phyloP scores from a whole-genome alignment of 1,140 invertebrate genomes.

The Trypoxylus dichotomus region DNA sequence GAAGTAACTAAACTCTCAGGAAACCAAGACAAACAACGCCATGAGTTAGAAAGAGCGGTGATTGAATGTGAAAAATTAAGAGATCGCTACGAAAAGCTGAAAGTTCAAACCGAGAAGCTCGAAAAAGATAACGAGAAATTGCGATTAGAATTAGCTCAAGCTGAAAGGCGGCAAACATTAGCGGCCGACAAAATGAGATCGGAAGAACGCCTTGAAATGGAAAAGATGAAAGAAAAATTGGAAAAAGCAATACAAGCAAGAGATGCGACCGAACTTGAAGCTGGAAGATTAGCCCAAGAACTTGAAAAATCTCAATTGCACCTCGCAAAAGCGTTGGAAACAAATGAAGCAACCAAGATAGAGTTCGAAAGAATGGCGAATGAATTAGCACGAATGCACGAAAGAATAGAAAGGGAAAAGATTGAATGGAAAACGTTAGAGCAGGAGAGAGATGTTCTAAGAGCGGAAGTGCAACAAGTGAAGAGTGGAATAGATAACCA shows the following conservation, averaged over 20 bases:
- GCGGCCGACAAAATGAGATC: conserved; percentile 64
- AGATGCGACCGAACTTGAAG: conserved; percentile 81
- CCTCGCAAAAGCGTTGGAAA: conserved; percentile 78
- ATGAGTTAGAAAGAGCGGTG: conserved; percentile 75
- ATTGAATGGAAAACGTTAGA: conserved; percentile 66
- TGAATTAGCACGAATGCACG: conserved; percentile 77
- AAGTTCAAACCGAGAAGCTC: conserved; percentile 66
- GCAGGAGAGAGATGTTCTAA: conserved; percentile 70
- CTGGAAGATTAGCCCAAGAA: conserved; percentile 81
- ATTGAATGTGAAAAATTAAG: conserved; percentile 85
- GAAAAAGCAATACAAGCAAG: conserved; percentile 80
- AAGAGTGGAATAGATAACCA: conserved; percentile 69
- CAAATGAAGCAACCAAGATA: conserved; percentile 74
- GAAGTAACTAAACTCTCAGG: conserved; percentile 74
- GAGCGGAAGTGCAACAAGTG: conserved; percentile 68
- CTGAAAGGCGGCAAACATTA: conserved; percentile 65
- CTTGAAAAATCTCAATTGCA: conserved; percentile 83
- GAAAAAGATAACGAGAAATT: conserved; percentile 76
- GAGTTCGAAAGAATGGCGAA: conserved; percentile 81
- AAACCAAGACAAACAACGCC: conserved; percentile 74
- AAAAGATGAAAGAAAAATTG: conserved; percentile 80
- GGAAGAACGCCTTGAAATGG: conserved; percentile 71
- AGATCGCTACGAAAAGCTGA: conserved; percentile 81
- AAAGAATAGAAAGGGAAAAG: conserved; percentile 71
- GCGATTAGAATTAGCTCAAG: conserved; percentile 67